Conservation (phyloP, 2,888 invertebrate species). For the Sphinx pinastri region DNA sequence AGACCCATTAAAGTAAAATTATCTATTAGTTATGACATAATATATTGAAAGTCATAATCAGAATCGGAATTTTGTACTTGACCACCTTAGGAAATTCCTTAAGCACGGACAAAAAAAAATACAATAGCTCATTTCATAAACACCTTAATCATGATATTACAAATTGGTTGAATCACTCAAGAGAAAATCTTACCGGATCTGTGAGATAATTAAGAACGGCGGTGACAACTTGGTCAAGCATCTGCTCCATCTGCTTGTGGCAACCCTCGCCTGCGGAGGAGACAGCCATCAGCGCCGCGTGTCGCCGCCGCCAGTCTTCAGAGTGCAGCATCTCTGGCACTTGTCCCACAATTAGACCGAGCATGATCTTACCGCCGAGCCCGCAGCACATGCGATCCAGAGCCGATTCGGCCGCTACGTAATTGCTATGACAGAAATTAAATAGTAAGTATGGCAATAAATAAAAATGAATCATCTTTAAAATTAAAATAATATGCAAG, state of each 20-base stretch:
- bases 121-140: too few relatives aligned
- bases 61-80: too few relatives aligned
- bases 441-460: neutral
- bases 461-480: neutral
- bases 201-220: conserved; percentile 93
- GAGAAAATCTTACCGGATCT: conserved; percentile 87
- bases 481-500: too few relatives aligned
- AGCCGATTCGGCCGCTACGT: conserved; percentile 97
- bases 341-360: conserved; percentile 93
- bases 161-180: neutral
- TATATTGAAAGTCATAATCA: too few relatives aligned
- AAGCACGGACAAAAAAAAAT: too few relatives aligned
- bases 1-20: too few relatives aligned
- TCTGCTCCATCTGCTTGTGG: conserved; percentile 98
- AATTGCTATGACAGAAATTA: conserved; percentile 85
- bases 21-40: too few relatives aligned
- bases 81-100: too few relatives aligned
- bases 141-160: too few relatives aligned
- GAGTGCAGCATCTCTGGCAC: conserved; percentile 94
- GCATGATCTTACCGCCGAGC: conserved; percentile 94
- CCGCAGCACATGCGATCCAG: conserved; percentile 99
- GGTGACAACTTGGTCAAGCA: conserved; percentile 96
- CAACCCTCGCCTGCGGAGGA: conserved; percentile 99
- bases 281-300: conserved; percentile 99
- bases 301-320: conserved; percentile 93